Evolutionary conservation across 2,113 vertebrate genomes (phyloP).

Genomic region (Riparia riparia): DNA sequence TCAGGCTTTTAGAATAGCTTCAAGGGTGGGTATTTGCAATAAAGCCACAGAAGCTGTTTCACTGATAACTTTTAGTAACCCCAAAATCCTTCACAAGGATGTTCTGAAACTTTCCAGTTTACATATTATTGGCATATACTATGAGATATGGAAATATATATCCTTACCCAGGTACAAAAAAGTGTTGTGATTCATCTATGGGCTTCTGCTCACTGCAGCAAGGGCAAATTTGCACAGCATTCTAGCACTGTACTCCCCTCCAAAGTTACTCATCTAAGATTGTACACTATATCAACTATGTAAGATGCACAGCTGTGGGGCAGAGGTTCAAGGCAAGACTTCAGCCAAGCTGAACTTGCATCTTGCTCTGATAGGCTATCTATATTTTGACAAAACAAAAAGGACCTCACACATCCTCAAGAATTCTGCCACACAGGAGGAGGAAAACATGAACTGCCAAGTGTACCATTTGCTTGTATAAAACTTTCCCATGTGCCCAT

Average conservation of each 20-base stretch:
- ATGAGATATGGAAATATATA: neutral
- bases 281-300: neutral
- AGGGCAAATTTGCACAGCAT: neutral
- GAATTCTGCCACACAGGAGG: neutral
- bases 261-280: neutral
- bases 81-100: neutral
- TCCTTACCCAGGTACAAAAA: neutral
- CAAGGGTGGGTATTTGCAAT: neutral
- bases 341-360: neutral
- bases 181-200: neutral
- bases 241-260: neutral
- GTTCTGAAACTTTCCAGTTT: neutral
- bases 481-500: rapidly evolving
- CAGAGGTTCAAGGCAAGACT: neutral
- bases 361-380: neutral
- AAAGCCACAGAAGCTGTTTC: neutral
- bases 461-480: rapidly evolving
- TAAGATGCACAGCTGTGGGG: neutral
- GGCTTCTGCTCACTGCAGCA: neutral
- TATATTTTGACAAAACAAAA: neutral
- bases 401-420: neutral
- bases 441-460: neutral
- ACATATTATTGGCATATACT: neutral
- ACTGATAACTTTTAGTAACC: neutral
- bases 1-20: neutral